Evolutionary conservation across 2,797 vertebrate species (phyloP).

Genomic region (Fistularia tabacaria): DNA sequence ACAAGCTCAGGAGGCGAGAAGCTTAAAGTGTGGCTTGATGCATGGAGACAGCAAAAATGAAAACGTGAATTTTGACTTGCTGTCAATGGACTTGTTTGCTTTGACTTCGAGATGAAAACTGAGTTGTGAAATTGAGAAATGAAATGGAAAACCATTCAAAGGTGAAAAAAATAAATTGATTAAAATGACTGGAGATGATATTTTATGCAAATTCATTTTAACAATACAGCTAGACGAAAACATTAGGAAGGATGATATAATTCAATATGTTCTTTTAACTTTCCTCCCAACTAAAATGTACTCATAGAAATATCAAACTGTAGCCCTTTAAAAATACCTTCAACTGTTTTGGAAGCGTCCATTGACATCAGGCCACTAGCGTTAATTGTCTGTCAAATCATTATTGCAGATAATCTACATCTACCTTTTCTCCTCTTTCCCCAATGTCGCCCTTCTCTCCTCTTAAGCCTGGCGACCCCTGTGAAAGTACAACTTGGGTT

Average conservation of each 20-base stretch:
- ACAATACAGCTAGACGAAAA: background rate
- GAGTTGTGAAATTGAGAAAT: constrained; percentile 57
- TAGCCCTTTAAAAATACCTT: background rate
- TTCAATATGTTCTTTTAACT: background rate
- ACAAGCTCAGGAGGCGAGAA: constrained; percentile 34
- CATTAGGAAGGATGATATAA: background rate
- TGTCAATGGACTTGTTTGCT: constrained; percentile 78
- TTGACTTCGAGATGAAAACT: constrained; percentile 34
- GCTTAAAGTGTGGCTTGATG: constrained; percentile 51
- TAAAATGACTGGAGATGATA: constrained; percentile 30
- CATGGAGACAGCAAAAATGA: constrained; percentile 50
- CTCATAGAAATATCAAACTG: background rate
- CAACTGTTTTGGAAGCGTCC: constrained; percentile 54
- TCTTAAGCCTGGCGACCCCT: constrained; percentile 95
- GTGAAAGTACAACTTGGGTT: constrained; percentile 79
- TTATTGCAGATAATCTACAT: constrained; percentile 61
- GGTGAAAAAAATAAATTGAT: constrained; percentile 48
- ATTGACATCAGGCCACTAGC: constrained; percentile 78
- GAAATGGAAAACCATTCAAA: background rate
- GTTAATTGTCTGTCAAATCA: constrained; percentile 40
- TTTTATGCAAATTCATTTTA: constrained; percentile 6
- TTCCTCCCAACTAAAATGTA: background rate
- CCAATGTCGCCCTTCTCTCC: constrained; percentile 97
- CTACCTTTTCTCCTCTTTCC: constrained; percentile 99
- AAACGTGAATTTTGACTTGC: constrained; percentile 57